Conservation (phyloP, 2,797 vertebrate genomes). For the Crypturellus tataupa region DNA sequence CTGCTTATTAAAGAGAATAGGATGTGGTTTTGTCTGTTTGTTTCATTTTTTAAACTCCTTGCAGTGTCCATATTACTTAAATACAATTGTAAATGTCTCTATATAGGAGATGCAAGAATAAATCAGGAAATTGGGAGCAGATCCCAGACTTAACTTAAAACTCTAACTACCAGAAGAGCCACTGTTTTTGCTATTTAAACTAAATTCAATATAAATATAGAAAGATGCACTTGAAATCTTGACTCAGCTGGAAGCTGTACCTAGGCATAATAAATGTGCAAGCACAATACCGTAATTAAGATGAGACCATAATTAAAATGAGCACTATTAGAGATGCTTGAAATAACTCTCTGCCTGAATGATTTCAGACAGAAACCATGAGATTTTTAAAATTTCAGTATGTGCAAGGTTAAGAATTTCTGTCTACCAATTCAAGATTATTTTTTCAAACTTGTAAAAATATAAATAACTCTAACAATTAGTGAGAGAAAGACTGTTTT, state of each 20-base stretch:
- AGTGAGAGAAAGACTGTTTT: not conserved
- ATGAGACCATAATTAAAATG: not conserved
- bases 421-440: not conserved
- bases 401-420: not conserved
- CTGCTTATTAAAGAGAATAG: not conserved
- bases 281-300: not conserved
- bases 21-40: not conserved
- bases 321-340: not conserved
- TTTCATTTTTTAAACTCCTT: not conserved
- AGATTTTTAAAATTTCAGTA: not conserved
- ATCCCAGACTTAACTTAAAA: not conserved
- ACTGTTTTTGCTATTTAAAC: not conserved
- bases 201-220: not conserved
- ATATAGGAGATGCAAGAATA: not conserved
- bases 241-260: not conserved
- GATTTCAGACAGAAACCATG: not conserved
- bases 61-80: not conserved
- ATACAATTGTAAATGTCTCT: not conserved
- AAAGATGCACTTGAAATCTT: not conserved
- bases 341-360: not conserved
- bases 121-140: not conserved
- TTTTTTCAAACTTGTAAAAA: not conserved
- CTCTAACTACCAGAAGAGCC: not conserved
- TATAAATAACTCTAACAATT: not conserved
- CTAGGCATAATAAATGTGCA: not conserved